A percentile compares a stretch with the other conserved stretches of the same genome.
These are phyloP conservation scores for Ibidorhyncha struthersii DNA, from an alignment of 2,113 vertebrate genomes.

Conservation along the genomic window DNA sequence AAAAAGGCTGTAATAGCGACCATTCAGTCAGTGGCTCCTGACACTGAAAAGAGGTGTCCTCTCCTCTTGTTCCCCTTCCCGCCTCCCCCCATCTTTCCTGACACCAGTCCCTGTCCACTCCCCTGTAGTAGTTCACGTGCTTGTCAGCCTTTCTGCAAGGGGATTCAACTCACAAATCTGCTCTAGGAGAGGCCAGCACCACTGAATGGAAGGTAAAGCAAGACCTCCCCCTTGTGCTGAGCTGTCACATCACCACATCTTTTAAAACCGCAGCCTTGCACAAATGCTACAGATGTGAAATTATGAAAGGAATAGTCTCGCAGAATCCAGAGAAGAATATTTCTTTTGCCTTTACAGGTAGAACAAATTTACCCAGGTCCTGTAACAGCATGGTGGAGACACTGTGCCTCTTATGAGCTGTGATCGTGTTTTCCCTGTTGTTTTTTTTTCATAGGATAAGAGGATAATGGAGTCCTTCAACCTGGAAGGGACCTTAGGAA, in stretches of 20 bases:
- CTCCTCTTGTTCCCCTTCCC: background rate
- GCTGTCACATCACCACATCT: background rate
- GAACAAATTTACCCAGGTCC: background rate
- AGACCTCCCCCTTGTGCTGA: constrained; percentile 25
- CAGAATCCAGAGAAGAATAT: background rate
- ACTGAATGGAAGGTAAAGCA: background rate
- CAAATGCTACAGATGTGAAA: background rate
- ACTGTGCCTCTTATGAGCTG: background rate
- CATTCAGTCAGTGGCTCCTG: background rate
- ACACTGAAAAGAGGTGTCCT: background rate
- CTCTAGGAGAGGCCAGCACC: background rate
- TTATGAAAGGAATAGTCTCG: background rate
- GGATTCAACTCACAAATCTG: background rate
- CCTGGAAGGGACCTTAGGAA: background rate
- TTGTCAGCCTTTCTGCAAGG: background rate
- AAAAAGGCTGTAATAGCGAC: background rate
- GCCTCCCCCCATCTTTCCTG: background rate
- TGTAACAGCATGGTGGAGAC: fast-evolving
- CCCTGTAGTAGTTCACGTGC: background rate
- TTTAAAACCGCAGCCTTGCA: background rate
- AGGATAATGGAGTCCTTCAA: background rate
- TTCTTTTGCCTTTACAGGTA: background rate
- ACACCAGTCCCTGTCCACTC: background rate
- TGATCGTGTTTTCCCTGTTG: background rate
- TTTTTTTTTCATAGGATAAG: background rate